Evolutionary conservation across 2,888 invertebrate species (phyloP), one percentile per base, ranked within the genome.

Genomic region (Gastrophysa polygoni): DNA sequence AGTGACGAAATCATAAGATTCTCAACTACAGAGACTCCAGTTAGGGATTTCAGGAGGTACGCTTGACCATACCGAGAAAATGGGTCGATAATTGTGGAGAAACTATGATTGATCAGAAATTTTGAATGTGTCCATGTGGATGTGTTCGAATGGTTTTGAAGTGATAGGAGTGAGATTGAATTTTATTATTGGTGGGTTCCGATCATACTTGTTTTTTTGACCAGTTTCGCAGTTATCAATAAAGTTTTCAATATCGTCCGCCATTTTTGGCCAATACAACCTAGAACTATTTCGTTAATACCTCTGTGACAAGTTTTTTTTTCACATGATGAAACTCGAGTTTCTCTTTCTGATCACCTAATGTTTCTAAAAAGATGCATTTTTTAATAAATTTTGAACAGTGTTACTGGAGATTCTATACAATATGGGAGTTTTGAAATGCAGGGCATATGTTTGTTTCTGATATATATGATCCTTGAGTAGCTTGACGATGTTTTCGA

Each of bases 51-150:
- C n/a, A n/a, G n/a, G n/a, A n/a, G n/a, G n/a, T n/a, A n/a, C n/a
- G n/a, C n/a, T n/a, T n/a, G n/a, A n/a, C n/a, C n/a, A n/a, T n/a
- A n/a, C n/a, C n/a, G n/a, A n/a, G n/a, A n/a, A n/a, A n/a, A n/a
- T n/a, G n/a, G n/a, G n/a, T n/a, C n/a, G n/a, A n/a, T n/a, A n/a
- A n/a, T n/a, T n/a, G n/a, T n/a, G n/a, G n/a, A n/a, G n/a, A n/a
- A n/a, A n/a, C n/a, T n/a, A n/a, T n/a, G n/a, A n/a, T n/a, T n/a
- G n/a, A n/a, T n/a, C n/a, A n/a, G n/a, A n/a, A n/a, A n/a, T n/a
- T n/a, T n/a, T n/a, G 4, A 32, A 18, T 16, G 32, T 50, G 52
- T 73, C 72, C 1, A 50, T 50, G n/a, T 29, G 49, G n/a, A 49
- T 24, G n/a, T 49, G 49, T 20, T 54, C 14, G 10, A 17, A 38